Conservation (phyloP, 2,113 vertebrate species). For the Podarcis cretensis region DNA sequence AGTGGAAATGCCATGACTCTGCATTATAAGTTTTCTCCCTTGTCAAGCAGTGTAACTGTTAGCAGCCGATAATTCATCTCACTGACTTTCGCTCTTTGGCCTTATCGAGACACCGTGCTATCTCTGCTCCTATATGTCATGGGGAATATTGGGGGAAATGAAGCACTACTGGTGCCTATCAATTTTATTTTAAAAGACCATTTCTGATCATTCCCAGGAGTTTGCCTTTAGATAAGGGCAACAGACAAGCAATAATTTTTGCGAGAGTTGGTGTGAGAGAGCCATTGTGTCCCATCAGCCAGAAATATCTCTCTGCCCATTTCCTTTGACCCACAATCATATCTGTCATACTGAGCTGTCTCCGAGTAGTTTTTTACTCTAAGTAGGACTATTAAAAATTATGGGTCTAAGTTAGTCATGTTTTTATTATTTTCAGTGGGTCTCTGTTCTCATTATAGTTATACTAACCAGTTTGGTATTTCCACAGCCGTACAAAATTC, state of each 20-base stretch:
- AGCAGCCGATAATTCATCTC: not conserved
- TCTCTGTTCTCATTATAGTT: too few relatives aligned
- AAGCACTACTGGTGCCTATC: not conserved
- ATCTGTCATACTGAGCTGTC: not conserved
- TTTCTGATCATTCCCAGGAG: not conserved
- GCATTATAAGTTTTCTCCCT: not conserved
- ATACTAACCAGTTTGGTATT: not conserved
- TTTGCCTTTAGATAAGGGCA: not conserved
- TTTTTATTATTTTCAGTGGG: not conserved
- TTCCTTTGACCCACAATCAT: not conserved
- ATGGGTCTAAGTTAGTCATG: too few relatives aligned
- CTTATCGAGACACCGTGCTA: not conserved
- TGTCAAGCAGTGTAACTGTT: not conserved
- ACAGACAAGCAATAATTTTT: not conserved
- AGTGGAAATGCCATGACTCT: conserved; percentile 2
- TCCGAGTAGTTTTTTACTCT: too few relatives aligned
- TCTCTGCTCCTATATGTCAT: not conserved
- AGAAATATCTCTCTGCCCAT: not conserved
- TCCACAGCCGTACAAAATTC: not conserved
- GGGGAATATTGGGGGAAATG: not conserved
- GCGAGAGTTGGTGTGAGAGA: not conserved
- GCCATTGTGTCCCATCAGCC: not conserved
- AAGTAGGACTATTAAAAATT: too few relatives aligned
- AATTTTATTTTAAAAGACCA: not conserved
- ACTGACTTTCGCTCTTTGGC: not conserved